A percentile compares a stretch with the other conserved stretches of the same genome.
These are phyloP conservation scores for Cyprinodon tularosa DNA, from an alignment of 2,113 vertebrate species.

Conservation along the genomic window DNA sequence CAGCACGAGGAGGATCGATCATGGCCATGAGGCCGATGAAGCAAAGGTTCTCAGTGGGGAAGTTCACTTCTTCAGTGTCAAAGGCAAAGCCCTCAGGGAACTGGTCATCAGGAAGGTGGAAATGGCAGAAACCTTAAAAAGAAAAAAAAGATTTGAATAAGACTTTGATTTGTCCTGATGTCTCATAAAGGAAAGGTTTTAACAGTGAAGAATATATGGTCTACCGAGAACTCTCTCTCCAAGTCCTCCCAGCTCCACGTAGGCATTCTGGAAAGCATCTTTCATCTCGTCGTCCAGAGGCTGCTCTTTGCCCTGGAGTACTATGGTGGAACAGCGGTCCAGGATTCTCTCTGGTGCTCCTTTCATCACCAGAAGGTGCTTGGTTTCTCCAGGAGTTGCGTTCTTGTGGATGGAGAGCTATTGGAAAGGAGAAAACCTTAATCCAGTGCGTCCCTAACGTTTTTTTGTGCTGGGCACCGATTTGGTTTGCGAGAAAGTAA, in stretches of 20 bases:
- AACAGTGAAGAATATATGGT: not conserved
- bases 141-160: not conserved
- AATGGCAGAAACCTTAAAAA: conserved; percentile 88
- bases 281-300: conserved; percentile 87
- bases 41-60: conserved; percentile 87
- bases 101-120: conserved; percentile 82
- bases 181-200: not conserved
- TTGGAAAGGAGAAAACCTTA: not conserved
- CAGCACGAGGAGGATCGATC: conserved; percentile 90
- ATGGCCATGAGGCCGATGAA: conserved; percentile 95
- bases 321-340: conserved; percentile 88
- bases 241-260: conserved; percentile 89
- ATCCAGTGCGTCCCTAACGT: not conserved
- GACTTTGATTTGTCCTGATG: not conserved
- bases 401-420: conserved; percentile 92
- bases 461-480: too few relatives aligned
- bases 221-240: conserved; percentile 90
- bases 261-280: conserved; percentile 89
- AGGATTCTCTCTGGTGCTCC: conserved; percentile 91
- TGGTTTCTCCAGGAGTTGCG: conserved; percentile 67
- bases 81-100: conserved; percentile 87
- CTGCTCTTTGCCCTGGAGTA: conserved; percentile 87
- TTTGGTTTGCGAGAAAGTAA: too few relatives aligned
- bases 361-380: conserved; percentile 92
- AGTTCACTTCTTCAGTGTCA: conserved; percentile 89